A percentile compares a stretch with the other conserved stretches of the same genome.
Evolutionary conservation across 2,888 invertebrate genomes (phyloP).

Genomic region (Agrotis segetum): DNA sequence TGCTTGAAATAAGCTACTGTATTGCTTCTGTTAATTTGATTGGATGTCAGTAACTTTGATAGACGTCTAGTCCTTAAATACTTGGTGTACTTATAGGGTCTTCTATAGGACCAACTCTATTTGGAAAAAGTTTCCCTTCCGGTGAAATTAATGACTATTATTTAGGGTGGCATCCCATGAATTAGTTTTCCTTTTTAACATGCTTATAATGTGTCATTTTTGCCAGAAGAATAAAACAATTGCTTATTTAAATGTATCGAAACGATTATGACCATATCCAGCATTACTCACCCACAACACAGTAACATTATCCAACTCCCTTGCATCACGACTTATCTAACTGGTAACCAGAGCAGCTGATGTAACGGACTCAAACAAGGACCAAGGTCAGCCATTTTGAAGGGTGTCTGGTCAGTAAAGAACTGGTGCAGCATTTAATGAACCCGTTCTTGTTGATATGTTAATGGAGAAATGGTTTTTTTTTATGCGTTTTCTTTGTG

Average conservation of each 20-base stretch:
- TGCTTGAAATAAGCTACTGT: no score
- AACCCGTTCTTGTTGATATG: conserved; percentile 46
- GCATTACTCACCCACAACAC: background rate
- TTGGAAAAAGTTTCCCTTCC: no score
- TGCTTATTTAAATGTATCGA: no score
- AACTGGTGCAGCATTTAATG: conserved; percentile 30
- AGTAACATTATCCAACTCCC: conserved; percentile 21
- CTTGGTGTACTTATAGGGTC: background rate
- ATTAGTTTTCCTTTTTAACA: no score
- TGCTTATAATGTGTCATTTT: no score
- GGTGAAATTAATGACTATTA: background rate
- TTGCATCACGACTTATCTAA: conserved; percentile 29
- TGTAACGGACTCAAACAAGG: conserved; percentile 32
- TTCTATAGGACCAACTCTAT: background rate
- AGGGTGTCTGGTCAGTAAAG: conserved; percentile 44
- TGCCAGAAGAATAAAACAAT: no score
- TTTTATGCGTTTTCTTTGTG: conserved; percentile 8
- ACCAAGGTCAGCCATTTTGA: conserved; percentile 40
- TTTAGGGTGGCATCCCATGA: background rate
- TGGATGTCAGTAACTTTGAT: no score
- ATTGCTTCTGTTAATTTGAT: no score
- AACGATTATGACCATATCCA: conserved; percentile 1
- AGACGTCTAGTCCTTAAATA: background rate
- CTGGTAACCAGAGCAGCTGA: conserved; percentile 17
- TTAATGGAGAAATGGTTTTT: conserved; percentile 35